Base-by-base conservation (phyloP, 2,113 vertebrate species). In the Ceratotherium simum region DNA sequence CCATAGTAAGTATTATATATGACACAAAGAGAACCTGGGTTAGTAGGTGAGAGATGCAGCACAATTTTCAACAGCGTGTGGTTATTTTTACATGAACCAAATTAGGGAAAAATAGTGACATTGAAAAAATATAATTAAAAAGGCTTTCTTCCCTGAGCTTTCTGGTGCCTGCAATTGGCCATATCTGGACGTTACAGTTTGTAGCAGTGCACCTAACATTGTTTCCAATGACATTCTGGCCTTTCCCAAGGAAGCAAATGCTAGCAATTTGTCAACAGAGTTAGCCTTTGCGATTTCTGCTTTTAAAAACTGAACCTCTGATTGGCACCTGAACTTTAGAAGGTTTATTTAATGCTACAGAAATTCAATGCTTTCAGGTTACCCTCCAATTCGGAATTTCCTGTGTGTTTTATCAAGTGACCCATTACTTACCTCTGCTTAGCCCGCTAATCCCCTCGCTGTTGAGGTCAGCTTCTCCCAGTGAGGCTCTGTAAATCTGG, bases 261-360 rank as follows among this genome's bases (percentile, higher is more conserved):
- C 78, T 84, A 89, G 97, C 54, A 82, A 97, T 98, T 81, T 95
- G 94, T 97, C 97, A 97, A 89, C 95, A 95, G 70, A 81, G 54
- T 95, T 90, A 95, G 92, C 80, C 81, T 95, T 64, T 76, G 94
- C 78, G 91, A 95, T 90, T 90, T 96, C 48, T 78, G 7, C 87
- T 85, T 86, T 96, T 94, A 87, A 65, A 89, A 36, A 82, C 92
- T 0, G 25, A 90, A 94, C 72, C 36, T 89, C 95, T 98, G 98
- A 98, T 94, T 98, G 98, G 94, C 97, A 98, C 82, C 90, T 98
- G 97, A 98, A 98, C 97, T 98, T 98, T 98, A 97, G 90, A 88
- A 97, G 92, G 75, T 98, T 97, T 96, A 96, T 97, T 97, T 96
- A 97, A 96, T 95, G 92, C 86, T 97, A 75, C 36, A 94, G 92